phyloP scores from a whole-genome alignment of 2,888 invertebrate genomes.

The Bombylius discolor region DNA sequence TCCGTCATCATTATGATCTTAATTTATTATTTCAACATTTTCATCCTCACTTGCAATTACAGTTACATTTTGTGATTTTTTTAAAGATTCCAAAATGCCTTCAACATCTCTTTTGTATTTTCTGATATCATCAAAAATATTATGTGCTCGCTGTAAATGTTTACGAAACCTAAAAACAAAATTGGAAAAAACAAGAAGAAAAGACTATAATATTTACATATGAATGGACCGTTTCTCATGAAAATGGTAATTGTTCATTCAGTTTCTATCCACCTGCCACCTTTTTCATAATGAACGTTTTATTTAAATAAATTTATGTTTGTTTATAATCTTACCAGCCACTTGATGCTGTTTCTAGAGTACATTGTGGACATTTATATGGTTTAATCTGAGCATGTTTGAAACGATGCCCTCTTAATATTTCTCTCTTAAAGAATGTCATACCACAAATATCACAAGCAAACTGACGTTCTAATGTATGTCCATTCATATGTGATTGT shows the following conservation, averaged over 20 bases:
- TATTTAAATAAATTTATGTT: too few species aligned
- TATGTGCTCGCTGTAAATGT: background rate
- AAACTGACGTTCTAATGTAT: background rate
- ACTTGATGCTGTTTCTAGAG: background rate
- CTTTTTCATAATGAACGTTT: too few species aligned
- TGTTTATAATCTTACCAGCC: background rate
- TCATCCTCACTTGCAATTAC: too few species aligned
- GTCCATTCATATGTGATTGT: background rate
- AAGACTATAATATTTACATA: too few species aligned
- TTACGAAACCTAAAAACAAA: background rate
- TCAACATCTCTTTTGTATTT: background rate
- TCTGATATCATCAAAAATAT: background rate
- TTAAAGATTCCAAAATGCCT: too few species aligned
- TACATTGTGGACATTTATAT: slow-evolving; percentile 1
- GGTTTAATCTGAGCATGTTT: slow-evolving; percentile 1
- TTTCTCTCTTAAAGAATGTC: background rate
- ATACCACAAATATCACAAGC: slow-evolving; percentile 1
- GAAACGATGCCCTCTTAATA: background rate
- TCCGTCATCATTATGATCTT: too few species aligned
- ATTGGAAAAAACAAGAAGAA: too few species aligned
- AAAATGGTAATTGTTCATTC: too few species aligned
- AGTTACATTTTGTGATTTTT: too few species aligned
- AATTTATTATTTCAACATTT: too few species aligned
- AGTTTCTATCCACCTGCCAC: too few species aligned
- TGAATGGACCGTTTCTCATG: too few species aligned